phyloP scores from a whole-genome alignment of 2,797 vertebrate species.

The Epinephelus malabaricus region DNA sequence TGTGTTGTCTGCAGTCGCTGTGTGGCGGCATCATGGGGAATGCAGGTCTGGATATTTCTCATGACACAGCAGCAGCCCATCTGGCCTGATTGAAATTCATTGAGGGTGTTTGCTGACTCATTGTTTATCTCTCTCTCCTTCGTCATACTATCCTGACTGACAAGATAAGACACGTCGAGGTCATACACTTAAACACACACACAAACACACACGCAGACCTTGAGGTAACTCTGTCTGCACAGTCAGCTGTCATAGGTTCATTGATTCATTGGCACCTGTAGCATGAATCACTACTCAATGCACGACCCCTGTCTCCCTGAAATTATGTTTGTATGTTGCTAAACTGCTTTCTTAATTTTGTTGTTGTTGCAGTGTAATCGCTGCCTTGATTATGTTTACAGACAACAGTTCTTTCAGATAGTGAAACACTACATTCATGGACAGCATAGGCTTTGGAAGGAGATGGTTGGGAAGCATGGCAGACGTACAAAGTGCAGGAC shows the following conservation, averaged over 20 bases:
- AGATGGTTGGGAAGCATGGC: too few species aligned
- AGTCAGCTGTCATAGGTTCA: slow-evolving; percentile 44
- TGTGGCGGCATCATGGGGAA: slow-evolving; percentile 27
- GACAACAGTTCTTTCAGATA: too few species aligned
- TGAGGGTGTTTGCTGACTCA: slow-evolving; percentile 82
- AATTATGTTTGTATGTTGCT: too few species aligned
- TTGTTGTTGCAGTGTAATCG: too few species aligned
- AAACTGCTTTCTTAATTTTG: too few species aligned
- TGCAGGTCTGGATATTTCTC: slow-evolving; percentile 57
- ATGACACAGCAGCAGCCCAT: slow-evolving; percentile 76
- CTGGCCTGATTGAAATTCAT: slow-evolving; percentile 79
- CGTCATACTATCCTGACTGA: slow-evolving; percentile 71
- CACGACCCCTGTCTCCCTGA: background rate
- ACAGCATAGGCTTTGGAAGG: too few species aligned
- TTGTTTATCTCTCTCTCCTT: slow-evolving; percentile 57
- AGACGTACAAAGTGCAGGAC: too few species aligned
- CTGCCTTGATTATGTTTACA: too few species aligned
- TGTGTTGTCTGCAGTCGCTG: slow-evolving; percentile 15
- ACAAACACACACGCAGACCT: slow-evolving; percentile 39
- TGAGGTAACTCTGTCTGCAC: slow-evolving; percentile 50
- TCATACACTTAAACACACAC: slow-evolving; percentile 57
- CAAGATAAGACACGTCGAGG: slow-evolving; percentile 68
- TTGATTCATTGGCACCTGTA: slow-evolving; percentile 53
- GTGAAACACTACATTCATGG: too few species aligned
- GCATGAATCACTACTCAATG: slow-evolving; percentile 27